Base-by-base conservation (phyloP, 2,113 vertebrate genomes). In the Heterotis niloticus region DNA sequence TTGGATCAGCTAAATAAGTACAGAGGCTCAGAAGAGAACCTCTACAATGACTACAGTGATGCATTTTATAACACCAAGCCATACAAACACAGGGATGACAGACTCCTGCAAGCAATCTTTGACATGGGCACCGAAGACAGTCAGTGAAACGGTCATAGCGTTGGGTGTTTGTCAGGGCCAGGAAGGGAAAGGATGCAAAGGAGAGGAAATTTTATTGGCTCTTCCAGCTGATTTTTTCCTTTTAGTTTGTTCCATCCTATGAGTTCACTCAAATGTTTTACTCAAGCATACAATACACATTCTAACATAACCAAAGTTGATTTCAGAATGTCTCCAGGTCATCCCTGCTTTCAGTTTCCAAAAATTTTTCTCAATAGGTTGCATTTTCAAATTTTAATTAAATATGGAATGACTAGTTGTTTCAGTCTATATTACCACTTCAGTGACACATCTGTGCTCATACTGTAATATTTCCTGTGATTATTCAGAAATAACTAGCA, bases 1-100 rank as follows among this genome's bases (percentile, higher is more conserved):
- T 91, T 96, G 52, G 93, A 96, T 84, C 92, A 93, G 84, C 84
- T 98, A 85, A 96, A 95, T 89, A 92, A 93, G 86, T 92, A 92
- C 64, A 90, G 84, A 64, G 92, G 92, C 84, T 87, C 92, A 0
- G 94, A 94, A 75, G 92, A 95, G 86, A 94, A 82, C 77, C 87
- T 96, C 68, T 97, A 96, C 83, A 95, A 88, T 73, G 95, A 98
- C 91, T 98, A 98, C 28, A 91, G 93, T 1, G 96, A 98, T 29
- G 92, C 92, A 84, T 97, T 98, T 89, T 98, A 98, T 86, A 95
- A 91, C 78, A 88, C 84, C 75, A 98, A 95, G 89, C 91, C 94
- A 0, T 97, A 98, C 83, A 94, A 93, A 85, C 96, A 98, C 89
- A 91, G 96, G 87, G 96, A 98, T 81, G 96, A 98, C 83, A 91